Evolutionary conservation across 2,888 invertebrate species (phyloP).

Genomic region (Pandemis cinnamomeana): DNA sequence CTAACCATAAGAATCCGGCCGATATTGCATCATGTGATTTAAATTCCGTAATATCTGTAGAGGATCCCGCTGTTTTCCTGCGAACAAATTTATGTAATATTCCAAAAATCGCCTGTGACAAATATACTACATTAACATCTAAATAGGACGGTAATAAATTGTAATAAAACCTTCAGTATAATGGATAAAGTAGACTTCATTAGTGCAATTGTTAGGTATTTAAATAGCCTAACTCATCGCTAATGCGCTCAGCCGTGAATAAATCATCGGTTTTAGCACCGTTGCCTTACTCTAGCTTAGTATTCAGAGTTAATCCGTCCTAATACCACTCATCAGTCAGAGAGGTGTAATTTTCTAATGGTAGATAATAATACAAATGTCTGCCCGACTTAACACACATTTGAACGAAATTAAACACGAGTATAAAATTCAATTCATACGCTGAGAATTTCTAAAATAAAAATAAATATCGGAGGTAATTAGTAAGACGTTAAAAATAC

Average conservation of each 20-base stretch:
- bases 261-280: constrained; percentile 8
- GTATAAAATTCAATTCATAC: too few species aligned
- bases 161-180: background rate
- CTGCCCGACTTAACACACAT: too few species aligned
- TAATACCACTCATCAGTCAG: constrained; percentile 11
- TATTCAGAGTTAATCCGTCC: constrained; percentile 10
- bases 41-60: constrained; percentile 74
- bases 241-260: constrained; percentile 13
- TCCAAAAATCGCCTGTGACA: background rate
- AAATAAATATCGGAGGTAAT: too few species aligned
- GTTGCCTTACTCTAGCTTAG: constrained; percentile 3
- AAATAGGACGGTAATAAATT: too few species aligned
- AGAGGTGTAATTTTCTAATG: background rate
- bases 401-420: too few species aligned
- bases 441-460: too few species aligned
- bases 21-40: constrained; percentile 72
- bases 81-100: constrained; percentile 42
- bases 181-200: background rate
- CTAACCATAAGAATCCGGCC: constrained; percentile 74
- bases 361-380: background rate
- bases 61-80: constrained; percentile 76
- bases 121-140: background rate
- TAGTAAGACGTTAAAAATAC: too few species aligned
- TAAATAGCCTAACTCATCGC: background rate
- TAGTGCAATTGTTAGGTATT: constrained; percentile 1